A percentile compares a stretch with the other conserved stretches of the same genome.
These are phyloP conservation scores for Drosophila conformis DNA, from an alignment of 2,888 invertebrate species.

Conservation along the genomic window DNA sequence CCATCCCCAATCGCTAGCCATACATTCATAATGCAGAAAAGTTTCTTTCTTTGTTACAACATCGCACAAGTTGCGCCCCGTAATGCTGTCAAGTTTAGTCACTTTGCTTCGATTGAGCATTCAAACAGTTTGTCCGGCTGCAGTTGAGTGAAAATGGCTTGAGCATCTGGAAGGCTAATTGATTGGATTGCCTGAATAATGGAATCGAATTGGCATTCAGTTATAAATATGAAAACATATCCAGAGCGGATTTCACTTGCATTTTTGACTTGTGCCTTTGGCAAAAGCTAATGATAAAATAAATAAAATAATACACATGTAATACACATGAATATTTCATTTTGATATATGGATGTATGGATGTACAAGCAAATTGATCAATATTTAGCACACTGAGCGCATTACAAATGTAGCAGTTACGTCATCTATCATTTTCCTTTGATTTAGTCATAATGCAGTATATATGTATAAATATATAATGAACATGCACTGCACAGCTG, in stretches of 20 bases:
- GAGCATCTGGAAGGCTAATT: conserved; percentile 49
- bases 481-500: neutral
- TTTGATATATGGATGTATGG: neutral
- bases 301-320: neutral
- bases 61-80: conserved; percentile 45
- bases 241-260: conserved; percentile 3
- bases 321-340: neutral
- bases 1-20: conserved; percentile 11
- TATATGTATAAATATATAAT: neutral
- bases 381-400: neutral
- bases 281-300: neutral
- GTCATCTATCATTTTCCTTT: neutral
- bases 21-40: conserved; percentile 58
- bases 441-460: neutral
- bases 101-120: conserved; percentile 21
- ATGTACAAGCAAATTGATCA: neutral
- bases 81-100: conserved; percentile 50
- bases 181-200: conserved; percentile 47
- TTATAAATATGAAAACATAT: conserved; percentile 18
- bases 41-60: conserved; percentile 16
- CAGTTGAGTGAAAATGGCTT: conserved; percentile 50
- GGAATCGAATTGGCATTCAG: conserved; percentile 10
- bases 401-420: neutral
- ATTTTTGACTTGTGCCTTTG: neutral
- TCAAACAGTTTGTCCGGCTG: conserved; percentile 54